A percentile compares a stretch with the other conserved stretches of the same genome.
Conservation (phyloP, 2,888 invertebrate species). For the Eudemis profundana region DNA sequence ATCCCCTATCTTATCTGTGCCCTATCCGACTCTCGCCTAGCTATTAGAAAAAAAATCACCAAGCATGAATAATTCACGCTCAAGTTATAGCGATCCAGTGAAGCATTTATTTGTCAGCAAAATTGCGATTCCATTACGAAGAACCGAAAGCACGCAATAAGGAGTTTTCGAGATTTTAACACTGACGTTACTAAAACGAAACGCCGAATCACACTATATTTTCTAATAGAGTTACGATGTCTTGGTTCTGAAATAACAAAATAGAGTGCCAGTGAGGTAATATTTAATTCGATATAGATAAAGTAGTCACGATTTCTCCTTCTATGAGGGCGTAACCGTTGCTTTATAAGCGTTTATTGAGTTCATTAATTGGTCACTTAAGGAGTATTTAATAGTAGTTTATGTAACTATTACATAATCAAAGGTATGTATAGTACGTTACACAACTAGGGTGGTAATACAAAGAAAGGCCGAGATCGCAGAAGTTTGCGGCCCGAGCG, state of each 20-base stretch:
- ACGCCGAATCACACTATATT: background rate
- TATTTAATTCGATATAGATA: background rate
- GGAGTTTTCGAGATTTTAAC: constrained; percentile 66
- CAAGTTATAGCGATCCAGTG: constrained; percentile 55
- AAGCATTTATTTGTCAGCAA: constrained; percentile 81
- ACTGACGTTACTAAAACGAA: constrained; percentile 48
- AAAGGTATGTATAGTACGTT: too few relatives aligned
- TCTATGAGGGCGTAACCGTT: background rate
- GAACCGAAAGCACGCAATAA: constrained; percentile 78
- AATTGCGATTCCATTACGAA: constrained; percentile 77
- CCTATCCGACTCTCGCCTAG: too few relatives aligned
- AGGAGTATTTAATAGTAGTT: too few relatives aligned
- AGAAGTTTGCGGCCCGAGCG: too few relatives aligned
- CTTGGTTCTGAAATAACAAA: background rate
- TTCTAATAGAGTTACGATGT: background rate
- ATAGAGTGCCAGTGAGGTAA: background rate
- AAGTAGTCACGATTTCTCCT: background rate
- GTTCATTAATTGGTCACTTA: background rate
- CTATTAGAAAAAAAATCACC: background rate
- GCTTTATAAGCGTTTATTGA: background rate
- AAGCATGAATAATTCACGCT: background rate
- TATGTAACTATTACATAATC: too few relatives aligned
- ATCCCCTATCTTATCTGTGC: too few relatives aligned
- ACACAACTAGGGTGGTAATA: too few relatives aligned
- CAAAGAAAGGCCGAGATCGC: too few relatives aligned